Evolutionary conservation across 2,888 invertebrate species (phyloP).

Genomic region (Odontomyia ornata): DNA sequence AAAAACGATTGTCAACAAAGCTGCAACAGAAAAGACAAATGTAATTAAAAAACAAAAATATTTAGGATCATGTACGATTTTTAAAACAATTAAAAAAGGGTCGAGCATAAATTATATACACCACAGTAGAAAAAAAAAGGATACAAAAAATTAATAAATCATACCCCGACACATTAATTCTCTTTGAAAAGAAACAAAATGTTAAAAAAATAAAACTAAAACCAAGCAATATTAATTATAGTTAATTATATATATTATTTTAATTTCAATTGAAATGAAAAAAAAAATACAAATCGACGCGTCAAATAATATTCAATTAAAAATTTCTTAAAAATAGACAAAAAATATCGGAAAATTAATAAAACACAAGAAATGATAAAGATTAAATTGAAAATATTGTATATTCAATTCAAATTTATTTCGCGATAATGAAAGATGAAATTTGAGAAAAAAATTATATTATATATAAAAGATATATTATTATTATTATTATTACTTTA

Average conservation of each 20-base stretch:
- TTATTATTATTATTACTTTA: background rate
- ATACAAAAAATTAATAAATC: background rate
- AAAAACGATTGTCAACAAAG: too few relatives aligned
- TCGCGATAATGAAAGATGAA: background rate
- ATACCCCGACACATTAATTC: too few relatives aligned
- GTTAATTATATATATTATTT: conserved; percentile 43
- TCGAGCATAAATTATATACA: background rate
- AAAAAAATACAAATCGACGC: conserved; percentile 18
- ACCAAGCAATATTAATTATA: conserved; percentile 44
- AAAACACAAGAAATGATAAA: conserved; percentile 14
- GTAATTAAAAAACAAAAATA: too few relatives aligned
- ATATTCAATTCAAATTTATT: background rate
- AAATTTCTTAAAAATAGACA: background rate
- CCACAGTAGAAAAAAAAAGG: background rate
- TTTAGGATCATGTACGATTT: background rate
- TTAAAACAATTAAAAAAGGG: background rate
- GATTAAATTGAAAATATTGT: conserved; percentile 7
- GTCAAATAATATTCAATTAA: background rate
- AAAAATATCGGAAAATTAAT: conserved; percentile 22
- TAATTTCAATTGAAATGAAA: conserved; percentile 29
- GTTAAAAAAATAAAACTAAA: conserved; percentile 18
- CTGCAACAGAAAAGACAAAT: too few relatives aligned
- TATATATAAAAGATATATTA: too few relatives aligned
- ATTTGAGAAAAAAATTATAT: conserved; percentile 5
- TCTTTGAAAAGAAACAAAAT: conserved; percentile 4